Base-by-base conservation (phyloP, 2,888 invertebrate species). In the Andricus quercusramuli region DNA sequence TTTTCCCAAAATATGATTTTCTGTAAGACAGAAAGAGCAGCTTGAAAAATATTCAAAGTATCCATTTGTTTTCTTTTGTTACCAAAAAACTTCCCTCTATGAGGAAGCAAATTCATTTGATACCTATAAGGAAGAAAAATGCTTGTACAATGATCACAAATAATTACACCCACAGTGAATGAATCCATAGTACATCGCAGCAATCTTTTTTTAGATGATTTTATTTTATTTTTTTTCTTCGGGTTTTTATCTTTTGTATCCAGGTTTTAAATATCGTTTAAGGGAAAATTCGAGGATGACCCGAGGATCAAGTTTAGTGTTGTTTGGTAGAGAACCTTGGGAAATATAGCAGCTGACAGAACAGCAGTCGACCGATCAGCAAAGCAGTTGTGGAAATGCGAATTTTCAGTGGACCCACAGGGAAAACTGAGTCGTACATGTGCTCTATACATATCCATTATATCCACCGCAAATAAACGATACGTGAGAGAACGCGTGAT, bases 291-390 rank as follows among this genome's bases (percentile, higher is more conserved):
- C 25, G 8, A 13, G 29, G 64, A 29, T 64, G 25, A 64, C 64
- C 64, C 29, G 29, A 64, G 15, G 64, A 64, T 64, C 22, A 64
- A 64, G 64, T 64, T 64, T 64, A 64, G 29, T 64, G 17, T 6
- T 64, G 29, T 64, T 64, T 64, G 25, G 29, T 64, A 64, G 25
- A 64, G 22, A 64, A 64, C 64, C 64, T 64, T 29, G 64, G 64
- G 64, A 64, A 64, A 29, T 17, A 64, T 64, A 29, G 64, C 64
- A 64, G 64, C 64, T 64, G 64, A 64, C 29, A 29, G 64, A 6
- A 64, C 64, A 64, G 15, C 29, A 64, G 64, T 64, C 64, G 64
- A 64, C 25, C 64, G 29, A 64, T 64, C 29, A 64, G 64, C 25
- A 64, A 64, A 64, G 64, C 64, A 29, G 64, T 29, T 64, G 25